phyloP scores from a whole-genome alignment of 2,888 invertebrate species.

The Drosophila phalerata region DNA sequence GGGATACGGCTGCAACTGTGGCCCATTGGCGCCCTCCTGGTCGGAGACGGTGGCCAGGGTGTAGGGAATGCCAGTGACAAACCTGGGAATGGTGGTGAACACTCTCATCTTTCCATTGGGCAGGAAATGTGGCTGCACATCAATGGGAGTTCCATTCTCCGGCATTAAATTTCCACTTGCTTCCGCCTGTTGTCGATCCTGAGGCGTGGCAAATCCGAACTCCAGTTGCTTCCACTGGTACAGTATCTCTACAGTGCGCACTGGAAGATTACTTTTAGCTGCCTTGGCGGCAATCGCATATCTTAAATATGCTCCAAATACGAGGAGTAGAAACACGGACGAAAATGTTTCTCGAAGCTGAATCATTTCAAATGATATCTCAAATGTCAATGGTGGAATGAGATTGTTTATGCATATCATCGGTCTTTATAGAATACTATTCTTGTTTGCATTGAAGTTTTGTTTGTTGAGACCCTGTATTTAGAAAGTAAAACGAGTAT shows the following conservation, averaged over 20 bases:
- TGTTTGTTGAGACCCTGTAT: too few species aligned
- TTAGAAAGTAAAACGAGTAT: too few species aligned
- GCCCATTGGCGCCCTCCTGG: conserved; percentile 86
- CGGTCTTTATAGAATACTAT: conserved; percentile 17
- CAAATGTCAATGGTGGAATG: conserved; percentile 1
- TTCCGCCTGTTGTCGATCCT: conserved; percentile 86
- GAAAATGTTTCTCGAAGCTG: background rate
- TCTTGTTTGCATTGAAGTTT: too few species aligned
- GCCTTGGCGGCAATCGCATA: background rate
- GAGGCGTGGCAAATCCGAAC: conserved; percentile 87
- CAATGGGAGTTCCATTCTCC: conserved; percentile 88
- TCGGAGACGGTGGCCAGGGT: conserved; percentile 89
- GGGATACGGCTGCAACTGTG: conserved; percentile 88
- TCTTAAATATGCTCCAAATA: background rate
- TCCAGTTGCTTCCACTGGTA: conserved; percentile 89
- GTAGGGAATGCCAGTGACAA: conserved; percentile 90
- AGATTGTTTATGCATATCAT: conserved; percentile 20
- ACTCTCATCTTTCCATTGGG: conserved; percentile 85
- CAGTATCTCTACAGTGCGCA: conserved; percentile 85
- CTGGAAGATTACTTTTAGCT: background rate
- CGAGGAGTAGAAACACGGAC: background rate
- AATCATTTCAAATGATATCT: conserved; percentile 27
- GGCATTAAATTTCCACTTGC: conserved; percentile 86
- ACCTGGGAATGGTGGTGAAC: conserved; percentile 91
- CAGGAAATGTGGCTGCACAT: conserved; percentile 75